Conservation (phyloP, 2,797 vertebrate species). For the Parauchenoglanis ngamensis region DNA sequence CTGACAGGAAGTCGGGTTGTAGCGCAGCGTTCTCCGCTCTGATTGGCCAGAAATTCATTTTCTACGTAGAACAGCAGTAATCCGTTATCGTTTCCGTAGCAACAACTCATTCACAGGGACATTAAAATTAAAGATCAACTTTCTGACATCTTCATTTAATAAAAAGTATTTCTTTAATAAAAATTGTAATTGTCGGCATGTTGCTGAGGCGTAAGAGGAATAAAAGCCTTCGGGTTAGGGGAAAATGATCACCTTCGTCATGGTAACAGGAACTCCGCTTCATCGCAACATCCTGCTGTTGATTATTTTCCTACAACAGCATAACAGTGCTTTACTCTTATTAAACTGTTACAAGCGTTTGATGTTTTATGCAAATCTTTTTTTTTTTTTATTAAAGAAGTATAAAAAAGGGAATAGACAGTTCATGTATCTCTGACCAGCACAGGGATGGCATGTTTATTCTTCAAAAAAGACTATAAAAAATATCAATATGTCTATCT, state of each 20-base stretch:
- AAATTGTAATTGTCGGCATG: too few species aligned
- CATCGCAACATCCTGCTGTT: neutral
- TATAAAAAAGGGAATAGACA: neutral
- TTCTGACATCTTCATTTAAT: neutral
- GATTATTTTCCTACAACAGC: neutral
- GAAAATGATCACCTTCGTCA: neutral
- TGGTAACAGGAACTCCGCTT: neutral
- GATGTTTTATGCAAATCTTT: too few species aligned
- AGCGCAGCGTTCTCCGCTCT: neutral
- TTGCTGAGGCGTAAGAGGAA: neutral
- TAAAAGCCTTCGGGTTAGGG: neutral
- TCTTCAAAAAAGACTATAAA: too few species aligned
- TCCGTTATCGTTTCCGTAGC: neutral
- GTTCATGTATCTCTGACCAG: neutral
- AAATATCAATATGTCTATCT: too few species aligned
- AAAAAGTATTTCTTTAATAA: too few species aligned
- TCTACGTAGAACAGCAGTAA: neutral
- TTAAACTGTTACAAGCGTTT: neutral
- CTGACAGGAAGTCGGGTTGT: neutral
- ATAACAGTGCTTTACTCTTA: neutral
- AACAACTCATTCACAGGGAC: neutral
- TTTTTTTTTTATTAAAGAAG: neutral
- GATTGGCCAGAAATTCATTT: neutral
- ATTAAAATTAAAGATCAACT: neutral
- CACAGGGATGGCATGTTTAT: too few species aligned